Conservation (phyloP, 1,140 invertebrate species). For the Eurosta solidaginis region DNA sequence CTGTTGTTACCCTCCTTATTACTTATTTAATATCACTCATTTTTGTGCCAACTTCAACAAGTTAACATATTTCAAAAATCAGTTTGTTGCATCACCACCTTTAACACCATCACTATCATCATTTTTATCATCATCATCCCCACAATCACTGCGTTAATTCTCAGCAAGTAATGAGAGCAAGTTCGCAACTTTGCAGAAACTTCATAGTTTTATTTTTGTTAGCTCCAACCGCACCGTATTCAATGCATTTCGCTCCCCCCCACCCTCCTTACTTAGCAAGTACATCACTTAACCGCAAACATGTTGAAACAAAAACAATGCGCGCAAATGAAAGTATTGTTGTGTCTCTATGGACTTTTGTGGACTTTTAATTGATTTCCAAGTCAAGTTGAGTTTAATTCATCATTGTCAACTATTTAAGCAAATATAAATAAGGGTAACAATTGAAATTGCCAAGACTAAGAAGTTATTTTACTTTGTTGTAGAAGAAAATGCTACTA, state of each 20-base stretch:
- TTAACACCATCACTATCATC: too few species aligned
- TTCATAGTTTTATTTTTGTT: neutral
- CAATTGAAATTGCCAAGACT: conserved; percentile 6
- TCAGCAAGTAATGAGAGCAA: neutral
- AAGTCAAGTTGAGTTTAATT: conserved; percentile 26
- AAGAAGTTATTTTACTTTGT: too few species aligned
- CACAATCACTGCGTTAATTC: neutral
- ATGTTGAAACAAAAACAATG: conserved; percentile 1
- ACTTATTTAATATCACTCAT: too few species aligned
- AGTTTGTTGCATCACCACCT: too few species aligned
- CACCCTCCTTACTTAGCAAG: neutral
- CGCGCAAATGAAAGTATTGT: neutral
- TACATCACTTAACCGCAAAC: neutral
- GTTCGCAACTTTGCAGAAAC: conserved; percentile 17
- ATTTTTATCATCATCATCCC: neutral
- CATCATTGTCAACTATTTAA: conserved; percentile 27
- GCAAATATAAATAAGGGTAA: conserved; percentile 23
- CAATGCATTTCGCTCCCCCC: neutral
- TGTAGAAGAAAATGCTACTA: too few species aligned
- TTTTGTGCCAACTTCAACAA: too few species aligned
- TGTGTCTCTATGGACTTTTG: neutral
- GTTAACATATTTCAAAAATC: too few species aligned
- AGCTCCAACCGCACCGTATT: neutral
- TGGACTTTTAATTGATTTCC: conserved; percentile 12
- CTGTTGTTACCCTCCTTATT: too few species aligned